Evolutionary conservation across 2,113 vertebrate genomes (phyloP).

Genomic region (Serilophus lunatus): DNA sequence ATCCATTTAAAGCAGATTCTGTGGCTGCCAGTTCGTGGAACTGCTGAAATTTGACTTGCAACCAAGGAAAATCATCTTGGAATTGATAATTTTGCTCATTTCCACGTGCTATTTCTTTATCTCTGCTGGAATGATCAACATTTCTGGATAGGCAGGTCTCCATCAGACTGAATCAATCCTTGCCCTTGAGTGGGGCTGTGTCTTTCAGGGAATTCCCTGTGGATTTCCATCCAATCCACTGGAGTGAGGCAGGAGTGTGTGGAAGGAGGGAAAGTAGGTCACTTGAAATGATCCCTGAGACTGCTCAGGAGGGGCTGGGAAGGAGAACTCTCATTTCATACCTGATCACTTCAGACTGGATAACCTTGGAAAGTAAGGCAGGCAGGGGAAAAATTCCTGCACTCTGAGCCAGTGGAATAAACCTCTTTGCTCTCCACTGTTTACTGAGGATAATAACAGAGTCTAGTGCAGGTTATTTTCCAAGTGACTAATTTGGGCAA

Average conservation of each 20-base stretch:
- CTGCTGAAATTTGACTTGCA: background rate
- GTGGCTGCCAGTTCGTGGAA: background rate
- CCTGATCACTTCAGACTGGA: background rate
- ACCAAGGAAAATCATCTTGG: background rate
- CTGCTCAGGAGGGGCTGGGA: background rate
- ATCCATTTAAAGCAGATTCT: background rate
- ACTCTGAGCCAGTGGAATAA: background rate
- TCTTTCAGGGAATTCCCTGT: background rate
- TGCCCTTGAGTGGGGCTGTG: background rate
- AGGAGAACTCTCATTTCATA: conserved; percentile 7
- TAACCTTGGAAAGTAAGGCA: conserved; percentile 7
- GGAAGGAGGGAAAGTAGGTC: conserved; percentile 32
- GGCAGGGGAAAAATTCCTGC: background rate
- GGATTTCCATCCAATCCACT: background rate
- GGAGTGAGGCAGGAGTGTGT: background rate
- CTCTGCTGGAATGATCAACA: background rate
- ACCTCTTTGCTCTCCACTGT: background rate
- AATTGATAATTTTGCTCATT: background rate
- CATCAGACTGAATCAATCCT: background rate
- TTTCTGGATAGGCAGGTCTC: accelerated
- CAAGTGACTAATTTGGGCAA: background rate
- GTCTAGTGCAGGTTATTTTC: background rate
- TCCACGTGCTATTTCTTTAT: background rate
- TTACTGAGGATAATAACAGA: background rate
- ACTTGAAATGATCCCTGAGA: background rate